Base-by-base conservation (phyloP, 2,797 vertebrate species). In the Neopelma chrysocephalum region DNA sequence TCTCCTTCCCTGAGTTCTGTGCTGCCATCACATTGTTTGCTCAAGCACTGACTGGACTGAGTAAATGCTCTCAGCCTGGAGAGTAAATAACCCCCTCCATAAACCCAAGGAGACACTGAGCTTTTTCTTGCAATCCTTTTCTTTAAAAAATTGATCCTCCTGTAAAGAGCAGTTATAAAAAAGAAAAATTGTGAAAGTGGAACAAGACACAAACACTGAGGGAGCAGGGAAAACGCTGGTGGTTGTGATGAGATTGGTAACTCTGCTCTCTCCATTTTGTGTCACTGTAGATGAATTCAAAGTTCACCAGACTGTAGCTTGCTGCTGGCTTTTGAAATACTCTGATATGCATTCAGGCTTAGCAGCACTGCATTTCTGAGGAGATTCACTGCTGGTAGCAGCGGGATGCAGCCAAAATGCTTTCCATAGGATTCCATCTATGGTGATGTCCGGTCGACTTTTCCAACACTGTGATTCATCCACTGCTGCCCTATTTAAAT, bases 11-110 rank as follows among this genome's bases (percentile, higher is more conserved):
- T 8, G 31, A 14, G 31, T 20, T 76, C 47, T 53, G 68, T 68
- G 87, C 82, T 78, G 72, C 91, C 88, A 58, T 65, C 72, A 12
- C 72, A 56, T 26, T 94, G 83, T 96, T 95, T 96, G 88, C 75
- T 80, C 56, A 19, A 3, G 51, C 65, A 4, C 27, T 54, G 82
- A 57, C 86, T 76, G 27, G 3, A 50, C 45, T 79, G 80, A 65
- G 80, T 79, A 87, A 84, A 84, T 56, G 69, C n/a, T 36, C 58
- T 17, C 47, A 80, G 64, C 70, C 80, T 76, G 62, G 2, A 83
- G 80, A 68, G 61, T 83, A 94, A 96, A 97, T 48, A 95, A 62
- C 26, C 19, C 22, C 61, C 45, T 72, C 45, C 69, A 61, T 36
- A 88, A 95, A 76, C 34, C 29, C 77, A 23, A 32, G 54, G 48